phyloP scores from a whole-genome alignment of 2,113 vertebrate species.

The Haliaeetus leucogaster region DNA sequence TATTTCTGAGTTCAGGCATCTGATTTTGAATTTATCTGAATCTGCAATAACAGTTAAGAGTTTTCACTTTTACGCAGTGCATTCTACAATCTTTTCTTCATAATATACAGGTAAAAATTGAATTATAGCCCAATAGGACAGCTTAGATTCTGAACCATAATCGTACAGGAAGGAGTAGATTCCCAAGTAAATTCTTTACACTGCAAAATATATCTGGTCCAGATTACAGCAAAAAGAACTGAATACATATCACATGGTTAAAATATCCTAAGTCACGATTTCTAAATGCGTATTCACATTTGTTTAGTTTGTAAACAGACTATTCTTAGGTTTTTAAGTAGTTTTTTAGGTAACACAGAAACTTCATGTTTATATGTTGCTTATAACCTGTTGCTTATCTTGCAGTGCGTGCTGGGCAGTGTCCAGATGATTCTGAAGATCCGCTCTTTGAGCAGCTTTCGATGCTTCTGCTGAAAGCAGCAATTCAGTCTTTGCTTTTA shows the following conservation, averaged over 20 bases:
- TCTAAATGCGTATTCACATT: neutral
- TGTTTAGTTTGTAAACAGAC: neutral
- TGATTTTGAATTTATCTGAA: neutral
- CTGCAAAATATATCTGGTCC: neutral
- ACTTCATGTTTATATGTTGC: neutral
- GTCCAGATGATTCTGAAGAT: conserved; percentile 94
- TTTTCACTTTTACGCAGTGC: neutral
- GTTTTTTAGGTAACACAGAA: neutral
- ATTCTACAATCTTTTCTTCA: neutral
- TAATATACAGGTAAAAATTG: neutral
- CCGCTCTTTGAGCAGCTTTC: conserved; percentile 90
- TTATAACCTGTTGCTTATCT: conserved; percentile 94
- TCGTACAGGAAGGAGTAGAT: neutral
- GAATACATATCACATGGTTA: neutral
- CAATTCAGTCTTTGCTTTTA: conserved; percentile 97
- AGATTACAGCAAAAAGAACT: neutral
- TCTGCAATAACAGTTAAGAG: neutral
- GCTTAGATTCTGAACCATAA: neutral
- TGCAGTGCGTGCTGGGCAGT: conserved; percentile 93
- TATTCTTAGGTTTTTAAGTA: neutral
- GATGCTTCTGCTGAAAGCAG: conserved; percentile 92
- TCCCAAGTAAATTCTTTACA: neutral
- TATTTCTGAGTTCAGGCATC: neutral
- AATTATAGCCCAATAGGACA: neutral
- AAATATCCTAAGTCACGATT: neutral